These are phyloP conservation scores for Sylvietta virens DNA, from an alignment of 2,113 vertebrate genomes.

Conservation along the genomic window DNA sequence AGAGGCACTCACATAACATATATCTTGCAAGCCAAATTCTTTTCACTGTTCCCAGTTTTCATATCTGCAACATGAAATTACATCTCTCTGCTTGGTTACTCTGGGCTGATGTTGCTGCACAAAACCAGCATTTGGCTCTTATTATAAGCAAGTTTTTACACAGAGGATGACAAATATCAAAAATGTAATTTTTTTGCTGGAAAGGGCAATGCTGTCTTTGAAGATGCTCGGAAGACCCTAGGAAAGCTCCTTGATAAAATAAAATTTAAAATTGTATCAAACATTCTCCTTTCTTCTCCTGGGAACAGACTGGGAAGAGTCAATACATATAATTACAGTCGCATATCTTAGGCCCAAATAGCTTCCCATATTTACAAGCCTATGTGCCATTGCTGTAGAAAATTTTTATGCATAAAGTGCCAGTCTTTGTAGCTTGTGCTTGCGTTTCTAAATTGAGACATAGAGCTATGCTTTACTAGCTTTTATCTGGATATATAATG, in stretches of 20 bases:
- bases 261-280: background rate
- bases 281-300: background rate
- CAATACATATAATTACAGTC: background rate
- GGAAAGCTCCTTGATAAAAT: background rate
- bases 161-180: background rate
- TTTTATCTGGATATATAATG: background rate
- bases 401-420: background rate
- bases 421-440: background rate
- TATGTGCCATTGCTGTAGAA: background rate
- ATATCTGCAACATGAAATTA: background rate
- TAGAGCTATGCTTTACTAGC: background rate
- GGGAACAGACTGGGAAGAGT: background rate
- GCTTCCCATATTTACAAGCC: background rate
- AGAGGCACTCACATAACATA: rapidly evolving
- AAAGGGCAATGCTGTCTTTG: background rate
- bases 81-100: background rate
- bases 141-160: background rate
- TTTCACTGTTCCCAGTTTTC: background rate
- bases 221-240: background rate
- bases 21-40: background rate
- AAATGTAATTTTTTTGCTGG: background rate
- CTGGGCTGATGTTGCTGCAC: background rate
- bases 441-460: background rate
- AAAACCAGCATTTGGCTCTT: background rate
- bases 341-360: background rate